These are phyloP conservation scores for Pollenia amentaria DNA, from an alignment of 2,888 invertebrate genomes.

Conservation along the genomic window DNA sequence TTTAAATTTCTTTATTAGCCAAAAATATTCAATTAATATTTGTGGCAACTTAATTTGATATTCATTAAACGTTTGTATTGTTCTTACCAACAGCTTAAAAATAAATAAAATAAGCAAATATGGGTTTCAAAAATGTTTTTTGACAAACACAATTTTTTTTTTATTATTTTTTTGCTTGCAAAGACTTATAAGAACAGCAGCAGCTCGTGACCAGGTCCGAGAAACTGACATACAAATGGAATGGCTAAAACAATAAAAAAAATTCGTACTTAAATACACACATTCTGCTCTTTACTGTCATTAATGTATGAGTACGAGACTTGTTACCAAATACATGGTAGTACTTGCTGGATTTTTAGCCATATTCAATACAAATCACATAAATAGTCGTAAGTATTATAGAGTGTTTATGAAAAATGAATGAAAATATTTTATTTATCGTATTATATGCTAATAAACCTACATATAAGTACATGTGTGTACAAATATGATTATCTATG, in stretches of 20 bases:
- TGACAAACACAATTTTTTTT: conserved; percentile 43
- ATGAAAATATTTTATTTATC: conserved; percentile 47
- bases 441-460: conserved; percentile 54
- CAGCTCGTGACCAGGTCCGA: conserved; percentile 68
- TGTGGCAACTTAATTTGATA: conserved; percentile 65
- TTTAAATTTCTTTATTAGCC: conserved; percentile 12
- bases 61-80: conserved; percentile 76
- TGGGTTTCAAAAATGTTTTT: conserved; percentile 51
- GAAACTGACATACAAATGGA: conserved; percentile 29
- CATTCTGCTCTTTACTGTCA: conserved; percentile 48
- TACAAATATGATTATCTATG: conserved; percentile 39
- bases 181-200: conserved; percentile 64
- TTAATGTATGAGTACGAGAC: conserved; percentile 47
- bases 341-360: conserved; percentile 44
- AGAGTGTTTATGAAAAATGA: conserved; percentile 55
- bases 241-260: conserved; percentile 34
- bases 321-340: conserved; percentile 60
- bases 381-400: conserved; percentile 3
- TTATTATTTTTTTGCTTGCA: conserved; percentile 28
- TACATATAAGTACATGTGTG: conserved; percentile 5
- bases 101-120: conserved; percentile 74
- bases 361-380: conserved; percentile 35
- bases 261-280: conserved; percentile 18
- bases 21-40: conserved; percentile 28
- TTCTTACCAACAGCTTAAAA: conserved; percentile 75